Percentiles rank a stretch among this genome's conserved stretches.
phyloP scores from a whole-genome alignment of 2,113 vertebrate genomes.

The Thamnaconus septentrionalis region DNA sequence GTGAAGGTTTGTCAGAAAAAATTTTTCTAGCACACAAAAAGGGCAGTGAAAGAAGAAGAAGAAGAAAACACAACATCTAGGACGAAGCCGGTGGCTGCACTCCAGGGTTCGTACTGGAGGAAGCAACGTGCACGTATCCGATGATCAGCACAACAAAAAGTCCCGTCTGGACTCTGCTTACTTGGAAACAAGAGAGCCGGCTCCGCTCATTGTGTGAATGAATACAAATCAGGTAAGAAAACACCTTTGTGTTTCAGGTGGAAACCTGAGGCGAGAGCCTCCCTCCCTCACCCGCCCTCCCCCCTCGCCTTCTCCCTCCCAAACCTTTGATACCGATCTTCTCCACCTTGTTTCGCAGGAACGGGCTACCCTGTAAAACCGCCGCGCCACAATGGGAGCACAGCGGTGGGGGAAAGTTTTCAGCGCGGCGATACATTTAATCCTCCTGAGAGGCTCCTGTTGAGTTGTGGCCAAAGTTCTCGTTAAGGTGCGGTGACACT shows the following conservation, averaged over 20 bases:
- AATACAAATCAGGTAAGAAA: conserved; percentile 82
- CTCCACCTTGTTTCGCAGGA: conserved; percentile 75
- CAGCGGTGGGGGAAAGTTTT: conserved; percentile 41
- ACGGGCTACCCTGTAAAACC: conserved; percentile 73
- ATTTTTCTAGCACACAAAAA: conserved; percentile 15
- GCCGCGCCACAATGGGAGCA: conserved; percentile 61
- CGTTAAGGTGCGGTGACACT: conserved; percentile 70
- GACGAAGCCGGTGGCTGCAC: conserved; percentile 66
- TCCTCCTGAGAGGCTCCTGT: conserved; percentile 66
- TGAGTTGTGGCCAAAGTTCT: conserved; percentile 52
- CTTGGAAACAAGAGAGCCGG: conserved; percentile 76
- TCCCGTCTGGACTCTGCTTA: conserved; percentile 78
- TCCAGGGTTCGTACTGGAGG: conserved; percentile 68
- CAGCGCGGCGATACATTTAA: conserved; percentile 69
- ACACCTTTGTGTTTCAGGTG: conserved; percentile 76
- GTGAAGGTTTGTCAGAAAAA: conserved; percentile 21
- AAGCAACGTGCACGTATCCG: conserved; percentile 73
- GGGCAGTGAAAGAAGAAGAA: conserved; percentile 42
- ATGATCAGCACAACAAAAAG: conserved; percentile 76
- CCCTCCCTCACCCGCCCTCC: conserved; percentile 65
- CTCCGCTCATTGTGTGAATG: conserved; percentile 76
- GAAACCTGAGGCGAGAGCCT: conserved; percentile 75
- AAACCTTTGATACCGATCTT: conserved; percentile 76
- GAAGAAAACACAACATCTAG: conserved; percentile 29
- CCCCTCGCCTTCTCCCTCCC: conserved; percentile 68